Evolutionary conservation across 2,797 vertebrate species (phyloP).

Genomic region (Semaprochilodus insignis): DNA sequence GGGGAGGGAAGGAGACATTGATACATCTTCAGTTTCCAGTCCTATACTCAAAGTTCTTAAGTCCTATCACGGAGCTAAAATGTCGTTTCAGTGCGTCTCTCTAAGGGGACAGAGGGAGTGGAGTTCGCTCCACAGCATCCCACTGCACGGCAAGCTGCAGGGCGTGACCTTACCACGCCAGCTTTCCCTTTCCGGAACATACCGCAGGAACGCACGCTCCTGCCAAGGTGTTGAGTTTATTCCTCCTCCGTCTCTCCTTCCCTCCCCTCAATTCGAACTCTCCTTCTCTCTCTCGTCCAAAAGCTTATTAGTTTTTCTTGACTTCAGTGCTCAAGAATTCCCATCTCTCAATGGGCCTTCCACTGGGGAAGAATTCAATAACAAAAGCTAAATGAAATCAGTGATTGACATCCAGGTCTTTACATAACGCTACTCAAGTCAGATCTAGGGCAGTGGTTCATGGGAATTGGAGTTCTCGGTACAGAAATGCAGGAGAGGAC

Average conservation of each 20-base stretch:
- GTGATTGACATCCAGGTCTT: constrained; percentile 22
- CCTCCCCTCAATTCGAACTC: constrained; percentile 23
- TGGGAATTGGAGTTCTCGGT: neutral
- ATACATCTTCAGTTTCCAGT: neutral
- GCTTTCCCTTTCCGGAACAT: constrained; percentile 64
- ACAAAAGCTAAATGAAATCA: constrained; percentile 33
- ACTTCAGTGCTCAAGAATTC: constrained; percentile 40
- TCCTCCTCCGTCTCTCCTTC: constrained; percentile 17
- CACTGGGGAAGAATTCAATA: neutral
- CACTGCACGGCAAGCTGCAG: constrained; percentile 37
- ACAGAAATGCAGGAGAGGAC: neutral
- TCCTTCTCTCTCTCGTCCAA: constrained; percentile 31
- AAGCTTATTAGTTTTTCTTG: constrained; percentile 3
- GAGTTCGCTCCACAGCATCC: constrained; percentile 21
- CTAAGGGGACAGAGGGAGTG: neutral
- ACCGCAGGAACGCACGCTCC: constrained; percentile 65
- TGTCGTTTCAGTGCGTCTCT: neutral
- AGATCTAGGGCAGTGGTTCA: neutral
- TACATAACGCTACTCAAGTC: constrained; percentile 8
- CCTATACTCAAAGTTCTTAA: neutral
- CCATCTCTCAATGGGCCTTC: neutral
- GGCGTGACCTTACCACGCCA: constrained; percentile 50
- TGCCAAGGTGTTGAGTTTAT: constrained; percentile 65
- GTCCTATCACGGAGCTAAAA: constrained; percentile 3
- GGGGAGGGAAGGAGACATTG: neutral